phyloP scores from a whole-genome alignment of 2,888 invertebrate species.

The Pollenia griseotomentosa region DNA sequence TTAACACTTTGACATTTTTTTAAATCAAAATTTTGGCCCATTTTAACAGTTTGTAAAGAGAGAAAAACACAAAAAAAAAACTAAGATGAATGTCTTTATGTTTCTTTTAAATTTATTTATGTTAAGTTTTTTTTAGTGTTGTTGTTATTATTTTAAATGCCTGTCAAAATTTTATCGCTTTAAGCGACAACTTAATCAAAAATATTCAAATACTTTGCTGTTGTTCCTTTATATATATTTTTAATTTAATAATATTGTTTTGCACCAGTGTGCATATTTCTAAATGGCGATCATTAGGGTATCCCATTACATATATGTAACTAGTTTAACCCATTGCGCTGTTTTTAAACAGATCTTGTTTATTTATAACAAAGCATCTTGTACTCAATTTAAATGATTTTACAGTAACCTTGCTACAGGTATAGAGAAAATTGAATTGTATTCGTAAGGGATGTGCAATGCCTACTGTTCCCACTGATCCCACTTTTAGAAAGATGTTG shows the following conservation, averaged over 20 bases:
- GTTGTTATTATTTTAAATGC: conserved; percentile 66
- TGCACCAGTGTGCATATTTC: conserved; percentile 32
- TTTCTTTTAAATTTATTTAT: conserved; percentile 12
- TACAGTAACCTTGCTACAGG: too few relatives aligned
- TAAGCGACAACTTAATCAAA: conserved; percentile 73
- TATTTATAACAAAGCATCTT: too few relatives aligned
- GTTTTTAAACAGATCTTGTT: too few relatives aligned
- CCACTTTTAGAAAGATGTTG: too few relatives aligned
- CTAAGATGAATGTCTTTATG: conserved; percentile 54
- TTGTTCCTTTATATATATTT: not conserved
- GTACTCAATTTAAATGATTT: too few relatives aligned
- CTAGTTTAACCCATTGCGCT: too few relatives aligned
- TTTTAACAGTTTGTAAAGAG: conserved; percentile 58
- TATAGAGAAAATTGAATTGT: too few relatives aligned
- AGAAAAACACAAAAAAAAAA: conserved; percentile 22
- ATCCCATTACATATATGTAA: not conserved
- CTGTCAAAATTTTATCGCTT: conserved; percentile 74
- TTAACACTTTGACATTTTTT: conserved; percentile 70
- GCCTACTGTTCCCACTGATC: too few relatives aligned
- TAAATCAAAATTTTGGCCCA: conserved; percentile 61
- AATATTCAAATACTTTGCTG: conserved; percentile 33
- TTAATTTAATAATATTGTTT: conserved; percentile 11
- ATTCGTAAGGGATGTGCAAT: too few relatives aligned
- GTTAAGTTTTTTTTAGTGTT: conserved; percentile 19
- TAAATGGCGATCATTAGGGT: conserved; percentile 20